Conservation (phyloP, 2,797 vertebrate genomes). For the Acanthopagrus latus region DNA sequence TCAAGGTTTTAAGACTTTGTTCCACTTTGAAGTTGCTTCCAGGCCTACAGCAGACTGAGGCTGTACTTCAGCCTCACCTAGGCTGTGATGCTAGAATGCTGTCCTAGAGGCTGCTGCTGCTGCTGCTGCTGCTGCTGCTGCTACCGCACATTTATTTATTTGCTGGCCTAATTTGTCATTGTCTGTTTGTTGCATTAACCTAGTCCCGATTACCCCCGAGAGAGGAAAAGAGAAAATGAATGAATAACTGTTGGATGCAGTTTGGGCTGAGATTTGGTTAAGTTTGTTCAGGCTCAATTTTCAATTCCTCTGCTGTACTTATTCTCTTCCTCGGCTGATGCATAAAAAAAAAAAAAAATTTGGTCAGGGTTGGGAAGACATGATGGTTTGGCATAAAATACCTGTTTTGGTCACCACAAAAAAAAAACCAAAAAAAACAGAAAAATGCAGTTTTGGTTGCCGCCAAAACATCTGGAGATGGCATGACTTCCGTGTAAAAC, state of each 20-base stretch:
- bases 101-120: neutral
- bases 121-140: conserved; percentile 21
- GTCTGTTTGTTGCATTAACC: conserved; percentile 43
- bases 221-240: conserved; percentile 57
- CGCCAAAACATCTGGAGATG: no score
- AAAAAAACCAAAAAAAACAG: no score
- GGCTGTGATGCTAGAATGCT: conserved; percentile 22
- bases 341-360: no score
- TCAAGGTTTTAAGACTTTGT: conserved; percentile 74
- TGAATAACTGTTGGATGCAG: conserved; percentile 49
- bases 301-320: no score
- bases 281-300: neutral
- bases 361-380: no score
- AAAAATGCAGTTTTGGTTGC: no score
- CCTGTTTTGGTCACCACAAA: no score
- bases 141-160: conserved; percentile 61
- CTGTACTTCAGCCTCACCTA: conserved; percentile 53
- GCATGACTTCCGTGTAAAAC: no score
- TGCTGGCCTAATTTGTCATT: conserved; percentile 37
- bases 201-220: conserved; percentile 51
- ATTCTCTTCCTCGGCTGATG: no score
- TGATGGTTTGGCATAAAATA: no score
- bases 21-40: conserved; percentile 75
- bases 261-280: neutral
- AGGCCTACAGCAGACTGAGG: conserved; percentile 72